These are phyloP conservation scores for Listronotus bonariensis DNA, from an alignment of 1,140 invertebrate genomes.

Conservation along the genomic window DNA sequence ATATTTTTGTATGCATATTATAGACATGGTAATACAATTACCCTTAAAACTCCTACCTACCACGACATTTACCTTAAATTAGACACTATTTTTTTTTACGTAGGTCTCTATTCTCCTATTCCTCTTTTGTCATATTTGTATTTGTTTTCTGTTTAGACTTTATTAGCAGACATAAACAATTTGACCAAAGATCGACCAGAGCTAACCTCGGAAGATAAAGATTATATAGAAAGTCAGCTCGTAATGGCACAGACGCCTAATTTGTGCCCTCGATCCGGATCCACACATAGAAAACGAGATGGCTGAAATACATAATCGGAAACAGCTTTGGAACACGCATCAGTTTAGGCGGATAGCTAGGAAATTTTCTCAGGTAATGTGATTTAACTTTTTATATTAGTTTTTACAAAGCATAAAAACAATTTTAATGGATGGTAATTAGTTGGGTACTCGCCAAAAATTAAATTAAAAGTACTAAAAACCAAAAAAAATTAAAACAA, in stretches of 20 bases:
- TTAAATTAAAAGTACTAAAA: too few species aligned
- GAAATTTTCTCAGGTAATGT: conserved; percentile 75
- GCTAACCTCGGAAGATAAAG: conserved; percentile 73
- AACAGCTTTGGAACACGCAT: conserved; percentile 74
- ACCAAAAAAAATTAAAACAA: too few species aligned
- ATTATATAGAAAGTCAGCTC: conserved; percentile 79
- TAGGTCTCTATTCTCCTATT: conserved; percentile 1
- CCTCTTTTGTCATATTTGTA: neutral
- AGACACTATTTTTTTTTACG: neutral
- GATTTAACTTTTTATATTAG: too few species aligned
- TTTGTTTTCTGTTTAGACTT: conserved; percentile 45
- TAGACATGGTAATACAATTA: too few species aligned
- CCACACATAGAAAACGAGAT: conserved; percentile 75
- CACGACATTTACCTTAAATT: neutral
- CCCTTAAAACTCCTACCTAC: too few species aligned
- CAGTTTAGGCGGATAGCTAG: conserved; percentile 73
- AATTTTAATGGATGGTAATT: too few species aligned
- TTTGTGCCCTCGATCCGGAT: conserved; percentile 84
- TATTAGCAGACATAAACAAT: conserved; percentile 51
- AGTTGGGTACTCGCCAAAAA: too few species aligned
- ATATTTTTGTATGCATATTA: too few species aligned
- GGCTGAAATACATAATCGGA: conserved; percentile 74
- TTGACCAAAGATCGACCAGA: conserved; percentile 46
- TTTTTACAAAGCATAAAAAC: too few species aligned
- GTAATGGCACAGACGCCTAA: conserved; percentile 82